Evolutionary conservation across 2,888 invertebrate species (phyloP), one percentile per base, ranked within the genome.

Genomic region (Parnassius apollo): DNA sequence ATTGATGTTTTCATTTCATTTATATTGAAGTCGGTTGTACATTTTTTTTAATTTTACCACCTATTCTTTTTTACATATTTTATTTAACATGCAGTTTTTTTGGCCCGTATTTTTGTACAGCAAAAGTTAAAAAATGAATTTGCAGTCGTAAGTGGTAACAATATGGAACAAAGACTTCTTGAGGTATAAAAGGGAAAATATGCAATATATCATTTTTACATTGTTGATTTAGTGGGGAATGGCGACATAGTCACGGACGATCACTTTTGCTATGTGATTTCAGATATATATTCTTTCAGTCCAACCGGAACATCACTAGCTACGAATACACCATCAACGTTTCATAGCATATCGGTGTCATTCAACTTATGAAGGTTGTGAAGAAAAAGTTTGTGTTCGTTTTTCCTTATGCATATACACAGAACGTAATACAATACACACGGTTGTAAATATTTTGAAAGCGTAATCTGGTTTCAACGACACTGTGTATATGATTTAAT

Each of bases 331-430:
- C 42, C 44, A 18, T 18, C 18, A 49, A 55, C 44, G 61, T 50
- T 55, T 25, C 18, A 13, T 4, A 4, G 44, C 1, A 42, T 54
- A 11, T 42, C 13, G 13, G 13, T 55, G 55, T 50, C 55, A 49
- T 61, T 61, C 55, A 61, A 61, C 61, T 61, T 44, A 9, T 44
- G 55, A 55, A 61, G 61, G 61, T 50, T 61, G 55, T 42, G 60
- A 11, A 35, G 18, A 49, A 13, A 12, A 60, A 25, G 12, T 42
- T 55, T 50, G 54, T 42, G 55, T 54, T 49, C 35, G 46, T 42
- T 60, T 51, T 54, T 60, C 54, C 60, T 60, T 60, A 50, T 61
- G 13, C 50, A 55, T 25, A 56, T 44, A 50, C 42, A 48, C 22
- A 54, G 49, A 54, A 54, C 50, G 54, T 42, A 50, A n/a, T 55